Evolutionary conservation across 2,797 vertebrate genomes (phyloP).

Genomic region (Simalia tracyae): DNA sequence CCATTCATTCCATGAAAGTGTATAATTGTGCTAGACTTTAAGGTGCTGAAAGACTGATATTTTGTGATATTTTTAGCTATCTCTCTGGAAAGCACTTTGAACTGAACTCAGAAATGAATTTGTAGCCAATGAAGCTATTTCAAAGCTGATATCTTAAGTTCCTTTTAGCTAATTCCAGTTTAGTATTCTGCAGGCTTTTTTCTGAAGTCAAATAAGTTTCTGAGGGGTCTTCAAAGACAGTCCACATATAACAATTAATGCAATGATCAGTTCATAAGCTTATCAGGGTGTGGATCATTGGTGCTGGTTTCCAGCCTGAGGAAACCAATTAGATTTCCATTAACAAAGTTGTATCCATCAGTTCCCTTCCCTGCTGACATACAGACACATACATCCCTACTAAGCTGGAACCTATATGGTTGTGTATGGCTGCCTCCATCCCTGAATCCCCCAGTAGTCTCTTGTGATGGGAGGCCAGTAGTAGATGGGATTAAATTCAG

Average conservation of each 20-base stretch:
- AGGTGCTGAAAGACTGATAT: background rate
- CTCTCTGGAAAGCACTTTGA: background rate
- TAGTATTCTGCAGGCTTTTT: background rate
- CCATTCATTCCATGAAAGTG: background rate
- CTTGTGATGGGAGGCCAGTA: background rate
- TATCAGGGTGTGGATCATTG: background rate
- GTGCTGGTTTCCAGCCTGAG: background rate
- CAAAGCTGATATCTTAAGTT: background rate
- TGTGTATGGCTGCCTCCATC: background rate
- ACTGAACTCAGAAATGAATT: background rate
- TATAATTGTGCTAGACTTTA: background rate
- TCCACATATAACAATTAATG: background rate
- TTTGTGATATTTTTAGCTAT: background rate
- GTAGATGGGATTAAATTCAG: background rate
- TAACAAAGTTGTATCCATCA: background rate
- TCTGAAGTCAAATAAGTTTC: background rate
- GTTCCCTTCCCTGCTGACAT: background rate
- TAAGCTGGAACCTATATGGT: background rate
- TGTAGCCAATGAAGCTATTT: background rate
- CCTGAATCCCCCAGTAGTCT: background rate
- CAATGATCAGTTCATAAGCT: background rate
- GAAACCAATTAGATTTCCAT: background rate
- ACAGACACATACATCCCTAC: background rate
- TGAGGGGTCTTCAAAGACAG: background rate
- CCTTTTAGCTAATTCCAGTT: background rate